Percentiles rank a stretch among this genome's conserved stretches.
phyloP scores from a whole-genome alignment of 2,797 vertebrate genomes.

The Liasis olivaceus region DNA sequence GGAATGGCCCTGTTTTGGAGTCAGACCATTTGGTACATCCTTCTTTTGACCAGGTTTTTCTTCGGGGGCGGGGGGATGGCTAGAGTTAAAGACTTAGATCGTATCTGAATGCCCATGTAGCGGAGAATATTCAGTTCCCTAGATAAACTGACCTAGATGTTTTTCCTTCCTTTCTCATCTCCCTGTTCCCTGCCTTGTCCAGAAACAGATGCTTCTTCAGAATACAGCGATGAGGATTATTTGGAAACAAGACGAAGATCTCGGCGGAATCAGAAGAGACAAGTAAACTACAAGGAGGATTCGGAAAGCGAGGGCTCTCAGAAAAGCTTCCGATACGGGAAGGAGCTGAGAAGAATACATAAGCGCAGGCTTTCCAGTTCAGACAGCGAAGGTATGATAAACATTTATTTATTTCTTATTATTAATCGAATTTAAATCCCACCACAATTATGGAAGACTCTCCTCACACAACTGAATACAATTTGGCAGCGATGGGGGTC shows the following conservation, averaged over 20 bases:
- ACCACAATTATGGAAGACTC: neutral
- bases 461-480: neutral
- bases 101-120: neutral
- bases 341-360: conserved; percentile 79
- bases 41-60: neutral
- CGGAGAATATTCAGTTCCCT: neutral
- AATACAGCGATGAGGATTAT: conserved; percentile 88
- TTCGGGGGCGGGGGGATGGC: neutral
- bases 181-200: neutral
- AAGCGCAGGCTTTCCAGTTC: conserved; percentile 90
- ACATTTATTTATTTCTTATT: neutral
- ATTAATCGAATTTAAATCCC: neutral
- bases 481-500: neutral
- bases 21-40: neutral
- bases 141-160: neutral
- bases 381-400: conserved; percentile 86
- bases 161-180: conserved; percentile 15
- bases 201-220: conserved; percentile 86
- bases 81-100: neutral
- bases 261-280: conserved; percentile 88
- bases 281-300: conserved; percentile 97
- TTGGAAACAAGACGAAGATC: conserved; percentile 87
- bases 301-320: conserved; percentile 91
- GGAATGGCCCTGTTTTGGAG: neutral
- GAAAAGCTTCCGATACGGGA: conserved; percentile 74